A percentile compares a stretch with the other conserved stretches of the same genome.
These are phyloP conservation scores for Leptopilina boulardi DNA, from an alignment of 1,140 invertebrate species.

Conservation along the genomic window DNA sequence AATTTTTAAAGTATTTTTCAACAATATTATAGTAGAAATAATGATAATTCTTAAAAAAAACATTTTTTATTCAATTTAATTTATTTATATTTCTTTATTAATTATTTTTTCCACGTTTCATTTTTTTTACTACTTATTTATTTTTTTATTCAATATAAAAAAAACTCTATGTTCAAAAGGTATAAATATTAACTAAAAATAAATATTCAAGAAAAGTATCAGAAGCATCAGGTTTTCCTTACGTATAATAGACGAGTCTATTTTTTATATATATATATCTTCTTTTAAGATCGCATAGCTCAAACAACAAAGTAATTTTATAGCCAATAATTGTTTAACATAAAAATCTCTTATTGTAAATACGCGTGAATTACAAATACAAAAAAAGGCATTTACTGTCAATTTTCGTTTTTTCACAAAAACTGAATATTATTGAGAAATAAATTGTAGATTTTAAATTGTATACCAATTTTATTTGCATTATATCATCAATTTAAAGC, in stretches of 20 bases:
- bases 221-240: neutral
- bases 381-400: neutral
- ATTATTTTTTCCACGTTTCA: too few species aligned
- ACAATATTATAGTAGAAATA: too few species aligned
- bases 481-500: too few species aligned
- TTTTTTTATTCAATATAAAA: too few species aligned
- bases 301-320: slow-evolving; percentile 6
- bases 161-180: too few species aligned
- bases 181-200: neutral
- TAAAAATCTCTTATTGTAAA: neutral
- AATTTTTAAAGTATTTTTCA: too few species aligned
- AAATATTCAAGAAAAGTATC: neutral
- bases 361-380: neutral
- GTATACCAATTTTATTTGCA: neutral
- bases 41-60: too few species aligned
- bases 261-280: neutral
- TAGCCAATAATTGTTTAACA: neutral
- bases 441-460: neutral
- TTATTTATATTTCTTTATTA: too few species aligned
- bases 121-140: too few species aligned
- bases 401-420: neutral
- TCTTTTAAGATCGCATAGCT: neutral
- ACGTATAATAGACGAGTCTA: neutral
- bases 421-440: neutral
- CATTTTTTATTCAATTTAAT: too few species aligned